Conservation (phyloP, 2,888 invertebrate species). For the Nezara viridula region DNA sequence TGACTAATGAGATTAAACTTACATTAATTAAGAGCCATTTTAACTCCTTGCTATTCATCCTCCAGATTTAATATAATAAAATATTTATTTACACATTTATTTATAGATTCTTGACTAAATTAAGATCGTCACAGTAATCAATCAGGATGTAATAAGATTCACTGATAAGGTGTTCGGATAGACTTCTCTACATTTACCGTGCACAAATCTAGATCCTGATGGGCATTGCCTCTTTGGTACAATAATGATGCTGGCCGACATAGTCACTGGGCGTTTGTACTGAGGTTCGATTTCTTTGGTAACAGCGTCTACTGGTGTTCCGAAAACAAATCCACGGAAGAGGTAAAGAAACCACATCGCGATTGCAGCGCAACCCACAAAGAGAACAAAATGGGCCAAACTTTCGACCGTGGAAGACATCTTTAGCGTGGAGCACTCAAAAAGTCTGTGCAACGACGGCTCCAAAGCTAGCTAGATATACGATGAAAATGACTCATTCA, state of each 20-base stretch:
- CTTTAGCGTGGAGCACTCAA: neutral
- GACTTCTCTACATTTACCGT: conserved; percentile 1
- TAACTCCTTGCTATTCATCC: neutral
- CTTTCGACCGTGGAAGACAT: neutral
- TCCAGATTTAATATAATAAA: too few relatives aligned
- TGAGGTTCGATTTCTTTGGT: neutral
- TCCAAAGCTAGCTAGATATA: neutral
- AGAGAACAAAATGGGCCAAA: neutral
- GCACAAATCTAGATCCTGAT: neutral
- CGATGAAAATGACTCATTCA: neutral
- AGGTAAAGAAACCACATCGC: neutral
- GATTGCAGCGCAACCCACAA: neutral
- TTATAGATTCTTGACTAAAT: too few relatives aligned
- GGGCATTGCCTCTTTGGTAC: neutral
- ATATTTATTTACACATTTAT: neutral
- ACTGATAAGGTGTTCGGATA: neutral
- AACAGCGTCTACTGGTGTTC: neutral
- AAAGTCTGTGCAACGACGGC: neutral
- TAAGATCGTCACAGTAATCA: neutral
- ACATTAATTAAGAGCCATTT: neutral
- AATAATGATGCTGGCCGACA: neutral
- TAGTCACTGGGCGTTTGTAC: neutral
- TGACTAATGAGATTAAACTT: neutral
- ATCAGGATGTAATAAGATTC: neutral
- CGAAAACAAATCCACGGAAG: neutral